A percentile compares a stretch with the other conserved stretches of the same genome.
phyloP scores from a whole-genome alignment of 1,140 invertebrate species.

The Drosophila auraria region DNA sequence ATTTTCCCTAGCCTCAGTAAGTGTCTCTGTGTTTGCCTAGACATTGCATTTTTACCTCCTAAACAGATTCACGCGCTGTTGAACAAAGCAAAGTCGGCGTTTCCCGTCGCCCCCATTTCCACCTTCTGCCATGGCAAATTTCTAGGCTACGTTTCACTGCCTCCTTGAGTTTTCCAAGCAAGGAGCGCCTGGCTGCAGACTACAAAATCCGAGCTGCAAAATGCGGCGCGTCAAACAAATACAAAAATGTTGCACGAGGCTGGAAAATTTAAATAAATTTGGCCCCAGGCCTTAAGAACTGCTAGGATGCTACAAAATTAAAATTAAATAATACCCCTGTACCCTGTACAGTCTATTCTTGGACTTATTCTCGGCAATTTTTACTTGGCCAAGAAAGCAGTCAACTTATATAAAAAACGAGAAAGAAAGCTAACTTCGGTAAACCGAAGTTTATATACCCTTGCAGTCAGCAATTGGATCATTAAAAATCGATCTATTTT shows the following conservation, averaged over 20 bases:
- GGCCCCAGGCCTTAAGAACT: conserved; percentile 6
- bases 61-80: conserved; percentile 70
- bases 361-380: too few species aligned
- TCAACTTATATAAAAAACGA: too few species aligned
- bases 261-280: conserved; percentile 50
- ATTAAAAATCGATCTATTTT: too few species aligned
- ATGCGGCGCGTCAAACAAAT: conserved; percentile 58
- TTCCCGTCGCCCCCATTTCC: conserved; percentile 20
- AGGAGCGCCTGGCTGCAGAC: conserved; percentile 20
- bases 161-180: conserved; percentile 31
- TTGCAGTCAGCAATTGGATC: too few species aligned
- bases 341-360: too few species aligned
- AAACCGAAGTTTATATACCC: too few species aligned
- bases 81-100: conserved; percentile 81
- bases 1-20: conserved; percentile 13
- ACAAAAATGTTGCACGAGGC: conserved; percentile 68
- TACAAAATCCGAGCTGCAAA: conserved; percentile 35
- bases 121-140: conserved; percentile 51
- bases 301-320: background rate
- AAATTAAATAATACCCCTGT: too few species aligned
- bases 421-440: too few species aligned
- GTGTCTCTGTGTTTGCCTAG: conserved; percentile 56
- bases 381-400: too few species aligned
- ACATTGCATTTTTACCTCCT: conserved; percentile 69
- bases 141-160: conserved; percentile 57